Conservation (phyloP, 2,113 vertebrate species). For the Phoxinus phoxinus region DNA sequence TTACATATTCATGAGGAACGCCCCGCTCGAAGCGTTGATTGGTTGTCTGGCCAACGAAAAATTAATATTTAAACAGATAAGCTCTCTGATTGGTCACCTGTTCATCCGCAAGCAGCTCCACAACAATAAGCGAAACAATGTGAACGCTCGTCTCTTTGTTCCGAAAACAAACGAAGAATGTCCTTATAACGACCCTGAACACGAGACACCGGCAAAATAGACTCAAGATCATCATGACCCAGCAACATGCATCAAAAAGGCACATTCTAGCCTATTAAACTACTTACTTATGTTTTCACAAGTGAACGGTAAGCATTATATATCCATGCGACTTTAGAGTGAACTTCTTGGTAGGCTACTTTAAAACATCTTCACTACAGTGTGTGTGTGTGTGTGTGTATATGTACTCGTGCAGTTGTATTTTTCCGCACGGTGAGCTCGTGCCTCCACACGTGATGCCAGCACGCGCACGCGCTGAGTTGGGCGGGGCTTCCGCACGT, state of each 20-base stretch:
- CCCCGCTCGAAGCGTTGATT: not conserved
- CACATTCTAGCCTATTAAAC: not conserved
- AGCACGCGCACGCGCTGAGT: not conserved
- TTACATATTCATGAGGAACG: constrained; percentile 23
- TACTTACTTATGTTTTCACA: not conserved
- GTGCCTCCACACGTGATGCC: not conserved
- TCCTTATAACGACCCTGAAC: not conserved
- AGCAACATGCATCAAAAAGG: not conserved
- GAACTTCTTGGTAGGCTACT: not conserved
- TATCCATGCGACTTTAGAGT: not conserved
- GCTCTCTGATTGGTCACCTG: constrained; percentile 12
- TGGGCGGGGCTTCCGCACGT: constrained; percentile 17
- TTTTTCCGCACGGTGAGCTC: not conserved
- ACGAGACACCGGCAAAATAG: not conserved
- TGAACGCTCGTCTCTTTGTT: not conserved
- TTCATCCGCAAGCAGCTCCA: not conserved
- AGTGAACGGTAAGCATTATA: not conserved
- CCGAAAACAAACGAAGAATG: not conserved
- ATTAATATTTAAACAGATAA: not conserved
- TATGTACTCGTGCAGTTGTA: not conserved
- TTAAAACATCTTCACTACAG: not conserved
- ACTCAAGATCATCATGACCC: not conserved
- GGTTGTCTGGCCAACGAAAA: not conserved
- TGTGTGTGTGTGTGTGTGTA: not conserved
- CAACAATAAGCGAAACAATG: not conserved